Percentiles rank a stretch among this genome's conserved stretches.
Evolutionary conservation across 1,140 invertebrate species (phyloP).

Genomic region (Bombus vancouverensis): DNA sequence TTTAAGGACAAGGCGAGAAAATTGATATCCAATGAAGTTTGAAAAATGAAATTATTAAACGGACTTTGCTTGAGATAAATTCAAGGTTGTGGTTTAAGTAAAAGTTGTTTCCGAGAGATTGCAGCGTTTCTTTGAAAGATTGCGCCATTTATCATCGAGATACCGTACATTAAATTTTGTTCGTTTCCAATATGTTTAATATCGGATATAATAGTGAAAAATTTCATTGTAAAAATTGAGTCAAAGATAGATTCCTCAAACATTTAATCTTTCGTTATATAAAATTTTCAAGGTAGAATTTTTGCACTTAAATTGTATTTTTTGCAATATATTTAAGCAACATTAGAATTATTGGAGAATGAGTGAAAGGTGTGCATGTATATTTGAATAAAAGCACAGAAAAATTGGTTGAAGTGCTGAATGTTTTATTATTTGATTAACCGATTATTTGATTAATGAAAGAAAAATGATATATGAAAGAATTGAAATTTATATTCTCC

Average conservation of each 20-base stretch:
- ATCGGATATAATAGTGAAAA: too few species aligned
- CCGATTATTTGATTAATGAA: neutral
- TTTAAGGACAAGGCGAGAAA: neutral
- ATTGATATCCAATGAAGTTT: neutral
- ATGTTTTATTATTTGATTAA: neutral
- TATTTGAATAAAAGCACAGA: neutral
- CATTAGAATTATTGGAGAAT: neutral
- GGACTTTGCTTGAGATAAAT: neutral
- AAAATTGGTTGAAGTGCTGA: neutral
- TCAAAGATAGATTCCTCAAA: too few species aligned
- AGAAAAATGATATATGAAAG: neutral
- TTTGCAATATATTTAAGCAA: neutral
- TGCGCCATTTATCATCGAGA: neutral
- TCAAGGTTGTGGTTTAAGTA: neutral
- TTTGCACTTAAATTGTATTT: too few species aligned
- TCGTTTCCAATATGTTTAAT: neutral
- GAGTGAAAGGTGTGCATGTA: neutral
- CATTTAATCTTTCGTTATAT: too few species aligned
- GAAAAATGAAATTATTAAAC: neutral
- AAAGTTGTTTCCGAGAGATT: neutral
- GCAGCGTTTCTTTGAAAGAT: neutral
- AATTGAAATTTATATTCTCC: neutral
- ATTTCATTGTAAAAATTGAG: too few species aligned
- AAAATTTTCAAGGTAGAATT: too few species aligned
- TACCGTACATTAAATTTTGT: neutral